These are phyloP conservation scores for Zaprionus vittiger DNA, from an alignment of 1,140 invertebrate genomes.

Conservation along the genomic window DNA sequence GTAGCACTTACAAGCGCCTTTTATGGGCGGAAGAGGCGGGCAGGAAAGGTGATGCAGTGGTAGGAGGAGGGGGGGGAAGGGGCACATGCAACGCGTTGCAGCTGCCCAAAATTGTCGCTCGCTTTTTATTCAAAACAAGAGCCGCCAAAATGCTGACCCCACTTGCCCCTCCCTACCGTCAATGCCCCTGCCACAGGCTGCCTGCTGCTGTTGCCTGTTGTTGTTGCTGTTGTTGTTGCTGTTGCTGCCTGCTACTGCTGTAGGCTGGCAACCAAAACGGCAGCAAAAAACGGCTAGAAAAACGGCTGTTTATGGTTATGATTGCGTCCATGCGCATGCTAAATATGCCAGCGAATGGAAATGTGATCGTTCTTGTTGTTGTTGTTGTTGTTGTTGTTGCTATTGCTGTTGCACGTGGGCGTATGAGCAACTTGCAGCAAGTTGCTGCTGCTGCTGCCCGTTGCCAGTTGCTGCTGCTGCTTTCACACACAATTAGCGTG, in stretches of 20 bases:
- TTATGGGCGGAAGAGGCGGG: slow-evolving; percentile 54
- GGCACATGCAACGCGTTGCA: slow-evolving; percentile 7
- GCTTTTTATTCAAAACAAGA: slow-evolving; percentile 46
- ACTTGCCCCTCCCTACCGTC: not conserved
- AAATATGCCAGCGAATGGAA: slow-evolving; percentile 79
- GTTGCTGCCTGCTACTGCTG: not conserved
- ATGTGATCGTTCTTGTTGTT: slow-evolving; percentile 49
- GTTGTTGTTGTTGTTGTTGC: slow-evolving; percentile 22
- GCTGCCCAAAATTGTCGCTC: slow-evolving; percentile 63
- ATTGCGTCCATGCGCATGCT: slow-evolving; percentile 79
- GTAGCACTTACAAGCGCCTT: slow-evolving; percentile 80
- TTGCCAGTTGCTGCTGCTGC: slow-evolving; percentile 44
- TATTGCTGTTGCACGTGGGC: slow-evolving; percentile 62
- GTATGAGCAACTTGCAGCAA: slow-evolving; percentile 63
- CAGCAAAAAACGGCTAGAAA: slow-evolving; percentile 32
- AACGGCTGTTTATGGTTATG: slow-evolving; percentile 71
- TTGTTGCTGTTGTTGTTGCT: not conserved
- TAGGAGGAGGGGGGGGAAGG: not conserved
- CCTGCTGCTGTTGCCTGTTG: not conserved
- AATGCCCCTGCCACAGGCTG: not conserved
- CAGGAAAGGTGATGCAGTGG: not conserved
- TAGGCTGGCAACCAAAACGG: slow-evolving; percentile 9
- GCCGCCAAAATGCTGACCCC: slow-evolving; percentile 25
- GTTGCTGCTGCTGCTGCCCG: slow-evolving; percentile 37
- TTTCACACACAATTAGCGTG: slow-evolving; percentile 80